Percentiles rank a stretch among this genome's conserved stretches.
phyloP scores from a whole-genome alignment of 2,797 vertebrate genomes.

The Acestrorhynchus altus region DNA sequence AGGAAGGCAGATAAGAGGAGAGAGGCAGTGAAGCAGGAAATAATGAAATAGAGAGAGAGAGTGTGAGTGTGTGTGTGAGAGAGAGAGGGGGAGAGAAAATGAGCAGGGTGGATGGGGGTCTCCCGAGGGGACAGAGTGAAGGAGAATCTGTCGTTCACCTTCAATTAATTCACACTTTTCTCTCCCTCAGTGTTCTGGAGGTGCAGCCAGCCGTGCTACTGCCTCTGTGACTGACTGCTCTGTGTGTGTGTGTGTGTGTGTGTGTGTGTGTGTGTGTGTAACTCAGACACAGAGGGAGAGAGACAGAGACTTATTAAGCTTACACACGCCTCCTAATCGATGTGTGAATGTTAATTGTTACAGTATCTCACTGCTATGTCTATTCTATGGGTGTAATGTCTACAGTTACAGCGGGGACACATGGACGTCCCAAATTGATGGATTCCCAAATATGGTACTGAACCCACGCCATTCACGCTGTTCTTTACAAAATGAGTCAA shows the following conservation, averaged over 20 bases:
- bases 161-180: conserved; percentile 78
- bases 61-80: conserved; percentile 45
- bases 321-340: not conserved
- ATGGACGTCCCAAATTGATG: no score
- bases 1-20: conserved; percentile 62
- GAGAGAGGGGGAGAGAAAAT: conserved; percentile 50
- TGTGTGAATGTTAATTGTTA: not conserved
- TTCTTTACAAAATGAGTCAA: no score
- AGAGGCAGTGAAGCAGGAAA: conserved; percentile 78
- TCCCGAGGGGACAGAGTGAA: conserved; percentile 66
- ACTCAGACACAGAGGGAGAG: no score
- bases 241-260: conserved; percentile 29
- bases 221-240: conserved; percentile 34
- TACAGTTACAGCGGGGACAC: no score
- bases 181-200: conserved; percentile 61
- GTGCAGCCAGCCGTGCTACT: conserved; percentile 56
- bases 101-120: conserved; percentile 59
- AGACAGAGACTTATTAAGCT: not conserved
- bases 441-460: no score
- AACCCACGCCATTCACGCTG: no score
- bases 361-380: not conserved
- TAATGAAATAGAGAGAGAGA: conserved; percentile 54
- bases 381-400: no score
- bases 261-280: conserved; percentile 31
- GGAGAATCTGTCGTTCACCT: conserved; percentile 82